A percentile compares a stretch with the other conserved stretches of the same genome.
Evolutionary conservation across 2,113 vertebrate genomes (phyloP).

Genomic region (Laticauda laticaudata): DNA sequence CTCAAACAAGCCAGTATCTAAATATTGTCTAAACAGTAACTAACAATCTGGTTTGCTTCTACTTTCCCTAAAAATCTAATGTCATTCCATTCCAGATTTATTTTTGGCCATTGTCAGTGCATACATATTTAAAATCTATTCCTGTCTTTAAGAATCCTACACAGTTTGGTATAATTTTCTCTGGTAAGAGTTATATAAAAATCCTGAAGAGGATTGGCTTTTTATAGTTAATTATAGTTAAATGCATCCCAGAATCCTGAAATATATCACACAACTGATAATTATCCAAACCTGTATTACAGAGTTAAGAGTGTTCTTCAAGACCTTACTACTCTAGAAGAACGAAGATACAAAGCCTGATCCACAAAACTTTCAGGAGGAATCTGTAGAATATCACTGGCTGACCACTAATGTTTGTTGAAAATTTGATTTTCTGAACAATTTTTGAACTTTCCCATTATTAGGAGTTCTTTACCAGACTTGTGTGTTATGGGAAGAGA

Average conservation of each 20-base stretch:
- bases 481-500: neutral
- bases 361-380: neutral
- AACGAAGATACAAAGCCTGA: neutral
- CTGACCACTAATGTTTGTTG: neutral
- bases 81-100: neutral
- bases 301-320: neutral
- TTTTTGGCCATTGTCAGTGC: neutral
- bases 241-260: neutral
- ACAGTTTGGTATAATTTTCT: neutral
- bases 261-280: constrained; percentile 3
- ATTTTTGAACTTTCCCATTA: neutral
- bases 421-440: neutral
- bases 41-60: neutral
- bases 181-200: neutral
- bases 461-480: neutral
- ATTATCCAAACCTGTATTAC: neutral
- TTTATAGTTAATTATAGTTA: neutral
- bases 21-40: neutral
- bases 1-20: constrained; percentile 19
- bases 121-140: constrained; percentile 12
- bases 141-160: constrained; percentile 3
- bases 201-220: neutral
- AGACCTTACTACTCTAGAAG: neutral
- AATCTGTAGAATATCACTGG: neutral
- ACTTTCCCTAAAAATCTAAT: neutral